Evolutionary conservation across 1,140 invertebrate genomes (phyloP), one percentile per base, ranked within the genome.

Genomic region (Drosophila arizonae): DNA sequence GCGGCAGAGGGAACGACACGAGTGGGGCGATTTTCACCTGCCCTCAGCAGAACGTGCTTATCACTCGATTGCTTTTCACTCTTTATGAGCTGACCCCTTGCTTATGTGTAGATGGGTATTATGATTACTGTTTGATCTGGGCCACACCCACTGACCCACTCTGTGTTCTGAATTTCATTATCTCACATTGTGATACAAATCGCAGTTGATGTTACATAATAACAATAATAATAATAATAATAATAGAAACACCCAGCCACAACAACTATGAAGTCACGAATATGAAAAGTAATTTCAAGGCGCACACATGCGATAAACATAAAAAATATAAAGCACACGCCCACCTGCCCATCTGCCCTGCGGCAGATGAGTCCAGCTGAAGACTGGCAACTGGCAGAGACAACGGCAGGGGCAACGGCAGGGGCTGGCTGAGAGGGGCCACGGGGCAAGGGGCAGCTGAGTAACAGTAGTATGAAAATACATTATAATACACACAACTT

Each of bases 241-340:
- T 50, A 48, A 85, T 50, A 51, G 52, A 50, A 54, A 10, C 41
- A 24, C 33, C 50, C 48, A 48, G 48, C 57, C 46, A 30, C 56
- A 56, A 46, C 69, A 64, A 66, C 71, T 72, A 76, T 85, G 73
- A 81, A 79, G 55, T 79, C 82, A 87, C 76, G 72, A 87, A 86
- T 82, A 87, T 87, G 76, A 87, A 87, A 82, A 82, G 82, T 82
- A 87, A 87, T 87, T 87, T 82, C 79, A 88, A 82, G 82, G 84
- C 81, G 82, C 75, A 75, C 81, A 86, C 78, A 87, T 87, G 81
- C 79, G 68, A 79, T 79, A 88, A 87, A 82, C 79, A 26, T 5
- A 50, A 50, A 13, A 72, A 60, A 79, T 74, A 54, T 64, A 58
- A 79, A 48, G n/a, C 48, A 50, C 51, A 46, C 15, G 41, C 26